Base-by-base conservation (phyloP, 2,797 vertebrate genomes). In the Sebastiscus albofasciatus region DNA sequence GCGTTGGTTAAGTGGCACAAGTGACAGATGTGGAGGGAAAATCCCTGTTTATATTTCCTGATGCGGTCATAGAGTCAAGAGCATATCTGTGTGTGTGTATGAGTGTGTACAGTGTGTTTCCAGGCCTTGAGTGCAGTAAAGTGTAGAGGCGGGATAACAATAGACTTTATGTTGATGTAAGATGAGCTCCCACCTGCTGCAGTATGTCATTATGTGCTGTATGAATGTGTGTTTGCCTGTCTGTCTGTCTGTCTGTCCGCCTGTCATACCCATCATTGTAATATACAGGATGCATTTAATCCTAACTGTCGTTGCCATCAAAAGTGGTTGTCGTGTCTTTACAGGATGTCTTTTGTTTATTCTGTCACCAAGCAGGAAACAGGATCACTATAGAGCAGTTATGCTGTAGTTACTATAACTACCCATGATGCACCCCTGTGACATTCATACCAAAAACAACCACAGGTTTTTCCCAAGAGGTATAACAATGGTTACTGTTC, bases 151-250 rank as follows among this genome's bases (percentile, higher is more conserved):
- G 16, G 77, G 77, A 86, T 39, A 83, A 94, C 93, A 94, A 93
- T 82, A 87, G 89, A 66, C 87, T 92, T 91, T 83, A 86, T 90
- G 80, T 81, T 85, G 67, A 64, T 82, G 90, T 90, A 83, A 90
- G 87, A 93, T 72, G 87, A 94, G 82, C 87, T 87, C 39, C 90
- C 92, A 94, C 87, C 91, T 93, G 93, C 86, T 90, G 82, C 78
- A 76, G 52, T 56, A 66, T 82, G 82, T 93, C 88, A 89, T 83
- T 76, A 76, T 34, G 66, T 65, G 27, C 77, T 59, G 54, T 83
- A 76, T 85, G 81, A 74, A 82, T 79, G 69, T 58, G 56, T 69
- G 81, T 84, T 20, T 77, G 79, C 12, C 52, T 52, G 66, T 9
- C 75, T 73, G 56, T 11, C 54, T 52, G 56, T 71, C n/a, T 67